phyloP scores from a whole-genome alignment of 1,140 invertebrate species.

The Monochamus saltuarius region DNA sequence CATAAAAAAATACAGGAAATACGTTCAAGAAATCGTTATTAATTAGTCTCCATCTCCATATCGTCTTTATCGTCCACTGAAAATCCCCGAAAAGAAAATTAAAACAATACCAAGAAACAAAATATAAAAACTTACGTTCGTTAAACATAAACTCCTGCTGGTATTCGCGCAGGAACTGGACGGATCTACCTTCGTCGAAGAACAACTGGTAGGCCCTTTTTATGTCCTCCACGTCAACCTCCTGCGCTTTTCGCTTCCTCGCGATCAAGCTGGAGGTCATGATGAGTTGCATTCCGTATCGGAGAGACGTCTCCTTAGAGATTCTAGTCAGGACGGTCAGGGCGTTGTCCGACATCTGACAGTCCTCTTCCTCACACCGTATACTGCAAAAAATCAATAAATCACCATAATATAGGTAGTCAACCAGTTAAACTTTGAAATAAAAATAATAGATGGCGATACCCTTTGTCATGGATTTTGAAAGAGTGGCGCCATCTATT shows the following conservation, averaged over 20 bases:
- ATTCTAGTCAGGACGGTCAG: conserved; percentile 89
- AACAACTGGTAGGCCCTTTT: conserved; percentile 95
- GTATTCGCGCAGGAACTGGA: conserved; percentile 93
- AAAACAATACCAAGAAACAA: background rate
- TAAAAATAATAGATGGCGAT: too few relatives aligned
- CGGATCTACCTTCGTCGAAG: conserved; percentile 89
- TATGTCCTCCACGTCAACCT: conserved; percentile 89
- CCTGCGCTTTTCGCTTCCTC: conserved; percentile 75
- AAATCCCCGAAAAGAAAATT: conserved; percentile 2
- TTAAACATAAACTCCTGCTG: conserved; percentile 95
- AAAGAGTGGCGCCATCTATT: too few relatives aligned
- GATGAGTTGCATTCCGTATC: conserved; percentile 99
- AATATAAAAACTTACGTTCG: conserved; percentile 50
- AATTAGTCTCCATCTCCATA: conserved; percentile 21
- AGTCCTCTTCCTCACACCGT: conserved; percentile 95
- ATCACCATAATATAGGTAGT: background rate
- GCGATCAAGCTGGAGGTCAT: conserved; percentile 91
- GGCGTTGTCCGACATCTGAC: conserved; percentile 91
- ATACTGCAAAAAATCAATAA: conserved; percentile 35
- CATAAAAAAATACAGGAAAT: too few relatives aligned
- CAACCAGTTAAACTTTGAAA: too few relatives aligned
- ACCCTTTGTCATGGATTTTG: too few relatives aligned
- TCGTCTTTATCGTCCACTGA: conserved; percentile 22
- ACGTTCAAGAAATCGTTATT: background rate
- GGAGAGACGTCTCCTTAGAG: conserved; percentile 87